Evolutionary conservation across 2,113 vertebrate genomes (phyloP).

Genomic region (Sylvia atricapilla): DNA sequence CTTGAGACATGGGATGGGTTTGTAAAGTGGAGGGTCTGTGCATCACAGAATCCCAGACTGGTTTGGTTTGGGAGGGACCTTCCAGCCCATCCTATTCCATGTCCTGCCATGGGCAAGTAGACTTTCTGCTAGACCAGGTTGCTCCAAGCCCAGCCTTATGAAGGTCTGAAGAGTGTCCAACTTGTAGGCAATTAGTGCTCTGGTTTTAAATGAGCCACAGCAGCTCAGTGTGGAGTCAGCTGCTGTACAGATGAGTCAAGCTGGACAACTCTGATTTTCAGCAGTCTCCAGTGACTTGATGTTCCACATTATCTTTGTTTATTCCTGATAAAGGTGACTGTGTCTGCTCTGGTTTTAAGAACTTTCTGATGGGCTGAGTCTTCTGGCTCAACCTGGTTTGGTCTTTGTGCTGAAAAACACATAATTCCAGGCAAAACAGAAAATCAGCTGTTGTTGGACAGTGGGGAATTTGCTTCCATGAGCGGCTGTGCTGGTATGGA

Average conservation of each 20-base stretch:
- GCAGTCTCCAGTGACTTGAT: background rate
- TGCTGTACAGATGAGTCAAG: background rate
- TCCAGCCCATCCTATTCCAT: background rate
- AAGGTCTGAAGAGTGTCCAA: background rate
- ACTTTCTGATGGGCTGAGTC: background rate
- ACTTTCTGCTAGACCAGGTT: background rate
- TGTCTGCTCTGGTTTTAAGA: background rate
- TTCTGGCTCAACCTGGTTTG: background rate
- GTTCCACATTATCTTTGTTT: slow-evolving; percentile 1
- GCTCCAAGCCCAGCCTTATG: background rate
- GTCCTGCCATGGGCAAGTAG: background rate
- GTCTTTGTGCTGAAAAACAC: background rate
- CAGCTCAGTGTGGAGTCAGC: background rate
- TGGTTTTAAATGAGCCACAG: background rate
- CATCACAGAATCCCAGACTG: background rate
- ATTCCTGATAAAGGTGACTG: background rate
- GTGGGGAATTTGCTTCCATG: background rate
- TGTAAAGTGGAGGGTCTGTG: background rate
- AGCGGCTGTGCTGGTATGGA: slow-evolving; percentile 3
- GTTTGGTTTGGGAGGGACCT: background rate
- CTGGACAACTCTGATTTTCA: background rate
- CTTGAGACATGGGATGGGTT: background rate
- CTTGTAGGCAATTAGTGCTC: background rate
- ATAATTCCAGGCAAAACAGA: background rate
- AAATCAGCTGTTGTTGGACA: background rate